These are phyloP conservation scores for Polietes domitor DNA, from an alignment of 2,888 invertebrate genomes.

Conservation along the genomic window DNA sequence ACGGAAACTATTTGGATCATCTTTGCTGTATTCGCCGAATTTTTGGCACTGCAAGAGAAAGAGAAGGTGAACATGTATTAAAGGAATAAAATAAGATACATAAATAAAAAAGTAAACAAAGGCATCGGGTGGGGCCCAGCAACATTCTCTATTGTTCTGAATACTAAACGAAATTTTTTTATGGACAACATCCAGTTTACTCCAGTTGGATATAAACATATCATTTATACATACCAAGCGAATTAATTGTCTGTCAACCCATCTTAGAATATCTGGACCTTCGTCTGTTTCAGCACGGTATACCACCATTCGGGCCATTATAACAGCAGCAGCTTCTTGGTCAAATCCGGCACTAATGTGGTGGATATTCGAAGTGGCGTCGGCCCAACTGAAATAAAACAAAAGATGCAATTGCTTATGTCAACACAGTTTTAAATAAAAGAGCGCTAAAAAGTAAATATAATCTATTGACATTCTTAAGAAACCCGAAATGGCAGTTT, in stretches of 20 bases:
- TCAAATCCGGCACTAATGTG: slow-evolving; percentile 98
- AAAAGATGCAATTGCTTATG: neutral
- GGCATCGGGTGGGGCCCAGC: too few species aligned
- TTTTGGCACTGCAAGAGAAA: slow-evolving; percentile 92
- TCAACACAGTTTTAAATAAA: too few species aligned
- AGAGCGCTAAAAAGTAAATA: too few species aligned
- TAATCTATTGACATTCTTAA: too few species aligned
- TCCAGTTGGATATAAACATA: too few species aligned
- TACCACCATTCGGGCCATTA: slow-evolving; percentile 98
- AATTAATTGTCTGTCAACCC: slow-evolving; percentile 99
- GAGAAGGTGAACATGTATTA: neutral
- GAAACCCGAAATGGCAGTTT: too few species aligned
- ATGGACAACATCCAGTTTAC: too few species aligned
- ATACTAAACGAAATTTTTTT: too few species aligned
- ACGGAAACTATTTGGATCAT: slow-evolving; percentile 97
- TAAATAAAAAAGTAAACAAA: too few species aligned
- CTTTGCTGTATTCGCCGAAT: slow-evolving; percentile 99
- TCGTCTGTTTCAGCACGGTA: slow-evolving; percentile 97
- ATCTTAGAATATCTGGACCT: slow-evolving; percentile 97
- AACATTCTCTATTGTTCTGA: too few species aligned
- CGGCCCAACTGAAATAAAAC: slow-evolving; percentile 90
- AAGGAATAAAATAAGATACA: neutral
- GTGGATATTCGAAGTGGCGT: slow-evolving; percentile 93
- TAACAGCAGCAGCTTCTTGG: slow-evolving; percentile 98
- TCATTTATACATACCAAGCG: slow-evolving; percentile 86